These are phyloP conservation scores for Eupsittula cactorum DNA, from an alignment of 2,113 vertebrate genomes.

Conservation along the genomic window DNA sequence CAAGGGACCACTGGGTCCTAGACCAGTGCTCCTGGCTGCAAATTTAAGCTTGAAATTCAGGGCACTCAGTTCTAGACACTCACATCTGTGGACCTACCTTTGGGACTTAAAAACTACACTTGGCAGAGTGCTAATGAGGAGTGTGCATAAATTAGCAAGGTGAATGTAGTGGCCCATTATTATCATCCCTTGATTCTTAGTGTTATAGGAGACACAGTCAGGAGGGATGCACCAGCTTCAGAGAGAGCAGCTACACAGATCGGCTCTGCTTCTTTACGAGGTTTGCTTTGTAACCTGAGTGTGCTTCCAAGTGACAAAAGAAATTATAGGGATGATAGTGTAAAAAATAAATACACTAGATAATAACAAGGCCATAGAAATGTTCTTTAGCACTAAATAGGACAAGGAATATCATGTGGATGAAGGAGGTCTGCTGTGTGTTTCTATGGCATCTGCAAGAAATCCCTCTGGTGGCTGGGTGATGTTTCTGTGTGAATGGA, in stretches of 20 bases:
- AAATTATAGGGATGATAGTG: not conserved
- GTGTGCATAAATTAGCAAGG: conserved; percentile 48
- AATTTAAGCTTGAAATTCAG: conserved; percentile 25
- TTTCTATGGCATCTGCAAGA: not conserved
- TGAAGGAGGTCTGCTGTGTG: not conserved
- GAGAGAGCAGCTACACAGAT: not conserved
- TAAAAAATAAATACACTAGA: not conserved
- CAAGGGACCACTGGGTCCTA: not conserved
- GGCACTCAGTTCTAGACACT: not conserved
- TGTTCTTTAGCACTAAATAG: not conserved
- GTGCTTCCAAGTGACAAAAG: not conserved
- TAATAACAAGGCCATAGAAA: not conserved
- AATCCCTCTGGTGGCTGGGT: not conserved
- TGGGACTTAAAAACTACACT: not conserved
- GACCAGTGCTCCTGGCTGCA: not conserved
- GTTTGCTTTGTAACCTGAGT: not conserved
- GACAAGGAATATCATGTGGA: not conserved
- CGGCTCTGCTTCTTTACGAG: not conserved
- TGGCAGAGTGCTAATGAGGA: not conserved
- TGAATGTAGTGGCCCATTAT: not conserved
- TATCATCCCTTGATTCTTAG: not conserved
- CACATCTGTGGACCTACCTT: not conserved
- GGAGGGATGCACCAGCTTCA: not conserved
- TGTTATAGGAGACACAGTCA: accelerated
- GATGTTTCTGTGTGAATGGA: not conserved